Percentiles rank a stretch among this genome's conserved stretches.
These are phyloP conservation scores for Callipepla squamata DNA, from an alignment of 2,113 vertebrate species.

Conservation along the genomic window DNA sequence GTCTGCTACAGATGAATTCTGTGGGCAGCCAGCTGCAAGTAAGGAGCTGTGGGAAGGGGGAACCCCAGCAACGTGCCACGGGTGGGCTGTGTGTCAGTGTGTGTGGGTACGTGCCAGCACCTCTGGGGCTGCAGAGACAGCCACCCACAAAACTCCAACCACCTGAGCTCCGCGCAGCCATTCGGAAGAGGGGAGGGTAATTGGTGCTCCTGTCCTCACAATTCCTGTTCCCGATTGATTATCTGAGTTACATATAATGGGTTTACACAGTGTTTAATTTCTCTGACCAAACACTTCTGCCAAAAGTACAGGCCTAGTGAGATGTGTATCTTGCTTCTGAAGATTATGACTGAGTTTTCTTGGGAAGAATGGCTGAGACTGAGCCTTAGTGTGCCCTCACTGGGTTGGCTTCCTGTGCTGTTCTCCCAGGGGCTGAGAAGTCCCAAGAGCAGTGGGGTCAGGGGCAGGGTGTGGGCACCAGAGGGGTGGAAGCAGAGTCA, in stretches of 20 bases:
- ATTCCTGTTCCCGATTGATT: neutral
- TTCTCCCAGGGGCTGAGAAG: neutral
- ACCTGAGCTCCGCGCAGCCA: neutral
- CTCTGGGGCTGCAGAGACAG: neutral
- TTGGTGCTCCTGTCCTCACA: neutral
- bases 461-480: neutral
- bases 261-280: neutral
- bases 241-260: fast-evolving
- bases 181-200: neutral
- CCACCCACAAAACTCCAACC: neutral
- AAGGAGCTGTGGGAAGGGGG: neutral
- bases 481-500: neutral
- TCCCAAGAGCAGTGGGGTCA: neutral
- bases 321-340: neutral
- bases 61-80: neutral
- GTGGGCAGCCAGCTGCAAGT: slow-evolving; percentile 4
- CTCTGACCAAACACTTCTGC: neutral
- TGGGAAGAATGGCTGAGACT: neutral
- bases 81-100: neutral
- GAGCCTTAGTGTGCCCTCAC: neutral
- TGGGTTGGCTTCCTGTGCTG: neutral
- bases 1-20: slow-evolving; percentile 31
- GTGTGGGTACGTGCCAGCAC: too few species aligned
- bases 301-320: neutral
- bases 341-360: neutral